Evolutionary conservation across 2,113 vertebrate genomes (phyloP).

Genomic region (Pterocles burchelli): DNA sequence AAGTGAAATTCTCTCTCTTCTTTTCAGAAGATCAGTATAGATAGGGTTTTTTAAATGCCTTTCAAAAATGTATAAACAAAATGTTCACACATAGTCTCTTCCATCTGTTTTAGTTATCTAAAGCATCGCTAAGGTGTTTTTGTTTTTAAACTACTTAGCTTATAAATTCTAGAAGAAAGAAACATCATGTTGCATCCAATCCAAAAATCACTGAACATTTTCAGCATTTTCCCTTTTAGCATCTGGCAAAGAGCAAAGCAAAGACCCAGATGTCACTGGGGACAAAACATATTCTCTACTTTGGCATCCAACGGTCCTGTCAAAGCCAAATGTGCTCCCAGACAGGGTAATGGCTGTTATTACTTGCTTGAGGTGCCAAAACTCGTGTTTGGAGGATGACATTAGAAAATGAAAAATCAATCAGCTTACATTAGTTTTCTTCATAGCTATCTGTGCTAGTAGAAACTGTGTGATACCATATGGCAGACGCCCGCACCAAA

Average conservation of each 20-base stretch:
- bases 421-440: background rate
- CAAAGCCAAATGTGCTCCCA: background rate
- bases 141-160: background rate
- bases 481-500: fast-evolving
- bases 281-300: background rate
- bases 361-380: background rate
- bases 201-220: background rate
- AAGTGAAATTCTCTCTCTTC: background rate
- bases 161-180: background rate
- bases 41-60: background rate
- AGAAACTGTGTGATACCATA: background rate
- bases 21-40: background rate
- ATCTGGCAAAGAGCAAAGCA: background rate
- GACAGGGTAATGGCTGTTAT: background rate
- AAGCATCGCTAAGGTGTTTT: background rate
- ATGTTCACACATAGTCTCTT: background rate
- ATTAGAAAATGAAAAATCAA: constrained; percentile 2
- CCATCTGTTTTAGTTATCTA: background rate
- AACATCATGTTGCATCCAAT: background rate
- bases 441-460: background rate
- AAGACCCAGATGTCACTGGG: background rate
- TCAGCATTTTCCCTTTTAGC: background rate
- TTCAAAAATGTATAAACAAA: background rate
- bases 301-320: background rate
- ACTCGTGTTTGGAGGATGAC: background rate